Evolutionary conservation across 2,113 vertebrate genomes (phyloP), one percentile per base, ranked within the genome.

Genomic region (Heloderma charlesbogerti): DNA sequence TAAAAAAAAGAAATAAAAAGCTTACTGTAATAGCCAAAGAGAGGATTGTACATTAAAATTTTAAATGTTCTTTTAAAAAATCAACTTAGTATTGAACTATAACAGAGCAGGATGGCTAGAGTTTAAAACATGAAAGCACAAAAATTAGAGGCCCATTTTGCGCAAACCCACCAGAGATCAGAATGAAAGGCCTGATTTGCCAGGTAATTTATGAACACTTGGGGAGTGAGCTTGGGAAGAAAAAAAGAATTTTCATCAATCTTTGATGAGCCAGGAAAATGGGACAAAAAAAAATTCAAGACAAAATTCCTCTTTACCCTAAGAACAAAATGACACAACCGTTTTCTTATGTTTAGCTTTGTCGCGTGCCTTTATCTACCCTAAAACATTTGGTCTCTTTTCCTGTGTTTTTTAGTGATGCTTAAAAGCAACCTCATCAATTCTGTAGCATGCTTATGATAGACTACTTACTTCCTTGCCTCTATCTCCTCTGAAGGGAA

Each of bases 361-460:
- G 18, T 48, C 31, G 80, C 40, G 66, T n/a, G 60, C 20, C 27
- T 88, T 88, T 80, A 88, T 67, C 60, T 67, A 69, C 9, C 18
- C 75, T 25, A 80, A 88, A 88, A 80, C 15, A 88, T 63, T 87
- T 75, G 10, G 71, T 67, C 20, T 88, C 8, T 67, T 79, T 88
- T 79, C 40, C 86, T 87, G 34, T 45, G 40, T 20, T 29, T 87
- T 75, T 75, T 57, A 40, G 22, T 48, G 27, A 77, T 1, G 15
- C 71, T 37, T 87, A 40, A 60, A 6, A 87, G 31, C 34, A 57
- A 40, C 40, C 34, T 67, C 40, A 16, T 69, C 29, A 31, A 4
- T 69, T 85, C 29, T 69, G 27, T 69, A 29, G 27, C 82, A 75
- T 60, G 15, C 34, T 60, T 87, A 10, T n/a, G 67, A 77, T 25